Percentiles rank a stretch among this genome's conserved stretches.
Conservation (phyloP, 2,888 invertebrate species). For the Griposia aprilina region DNA sequence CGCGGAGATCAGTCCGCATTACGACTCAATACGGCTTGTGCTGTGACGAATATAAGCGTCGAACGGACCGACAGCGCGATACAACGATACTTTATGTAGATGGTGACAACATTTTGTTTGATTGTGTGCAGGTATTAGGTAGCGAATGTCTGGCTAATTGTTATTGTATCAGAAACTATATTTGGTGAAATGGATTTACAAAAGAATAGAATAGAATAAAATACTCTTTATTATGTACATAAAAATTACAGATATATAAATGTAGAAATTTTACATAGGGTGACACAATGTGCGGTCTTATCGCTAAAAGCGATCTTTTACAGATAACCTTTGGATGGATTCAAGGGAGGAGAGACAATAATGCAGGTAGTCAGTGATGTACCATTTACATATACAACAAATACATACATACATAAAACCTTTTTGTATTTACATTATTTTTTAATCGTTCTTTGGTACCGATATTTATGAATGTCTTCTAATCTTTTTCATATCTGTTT, state of each 20-base stretch:
- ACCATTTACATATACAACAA: too few relatives aligned
- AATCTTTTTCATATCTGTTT: not conserved
- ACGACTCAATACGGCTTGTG: constrained; percentile 54
- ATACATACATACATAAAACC: too few relatives aligned
- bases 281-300: too few relatives aligned
- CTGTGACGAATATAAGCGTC: constrained; percentile 77
- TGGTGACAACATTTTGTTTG: constrained; percentile 38
- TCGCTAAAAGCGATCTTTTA: too few relatives aligned
- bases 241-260: too few relatives aligned
- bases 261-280: too few relatives aligned
- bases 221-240: too few relatives aligned
- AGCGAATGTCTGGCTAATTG: not conserved
- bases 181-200: not conserved
- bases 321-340: too few relatives aligned
- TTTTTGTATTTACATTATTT: too few relatives aligned
- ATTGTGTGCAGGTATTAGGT: not conserved
- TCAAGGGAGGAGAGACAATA: too few relatives aligned
- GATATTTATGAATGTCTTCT: not conserved
- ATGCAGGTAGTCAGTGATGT: too few relatives aligned
- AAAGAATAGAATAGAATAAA: too few relatives aligned
- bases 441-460: not conserved
- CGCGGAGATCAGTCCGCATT: constrained; percentile 79
- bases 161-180: not conserved
- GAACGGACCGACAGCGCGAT: constrained; percentile 65
- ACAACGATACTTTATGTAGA: constrained; percentile 54